Evolutionary conservation across 2,888 invertebrate species (phyloP).

Genomic region (Eudasyphora cyanicolor): DNA sequence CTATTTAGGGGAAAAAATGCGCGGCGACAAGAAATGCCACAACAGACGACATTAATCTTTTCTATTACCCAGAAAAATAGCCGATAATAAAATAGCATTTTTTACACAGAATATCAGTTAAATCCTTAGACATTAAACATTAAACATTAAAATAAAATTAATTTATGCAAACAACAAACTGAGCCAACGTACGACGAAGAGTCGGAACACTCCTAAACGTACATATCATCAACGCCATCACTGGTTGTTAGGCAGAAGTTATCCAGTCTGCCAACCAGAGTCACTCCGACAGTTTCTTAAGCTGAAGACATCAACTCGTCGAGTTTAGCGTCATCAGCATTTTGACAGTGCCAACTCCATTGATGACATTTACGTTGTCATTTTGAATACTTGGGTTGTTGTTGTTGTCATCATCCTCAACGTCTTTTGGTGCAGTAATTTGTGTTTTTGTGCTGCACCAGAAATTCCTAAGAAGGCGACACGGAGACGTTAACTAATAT

Average conservation of each 20-base stretch:
- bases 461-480: slow-evolving; percentile 66
- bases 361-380: slow-evolving; percentile 60
- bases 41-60: slow-evolving; percentile 28
- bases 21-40: slow-evolving; percentile 12
- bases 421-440: slow-evolving; percentile 6
- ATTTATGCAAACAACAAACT: slow-evolving; percentile 28
- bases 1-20: neutral
- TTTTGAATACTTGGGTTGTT: slow-evolving; percentile 41
- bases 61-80: neutral
- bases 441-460: neutral
- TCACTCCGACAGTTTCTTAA: slow-evolving; percentile 49
- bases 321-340: slow-evolving; percentile 30
- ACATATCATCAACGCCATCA: slow-evolving; percentile 16
- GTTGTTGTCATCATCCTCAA: slow-evolving; percentile 2
- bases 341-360: slow-evolving; percentile 62
- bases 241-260: neutral
- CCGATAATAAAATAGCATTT: slow-evolving; percentile 31
- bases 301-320: slow-evolving; percentile 8
- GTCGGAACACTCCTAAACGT: slow-evolving; percentile 26
- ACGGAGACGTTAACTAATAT: slow-evolving; percentile 62
- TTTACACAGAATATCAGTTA: slow-evolving; percentile 26
- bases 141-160: slow-evolving; percentile 33
- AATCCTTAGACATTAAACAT: slow-evolving; percentile 26
- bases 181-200: neutral
- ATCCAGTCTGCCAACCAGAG: neutral